Evolutionary conservation across 2,113 vertebrate genomes (phyloP), one percentile per base, ranked within the genome.

Genomic region (Prinia subflava): DNA sequence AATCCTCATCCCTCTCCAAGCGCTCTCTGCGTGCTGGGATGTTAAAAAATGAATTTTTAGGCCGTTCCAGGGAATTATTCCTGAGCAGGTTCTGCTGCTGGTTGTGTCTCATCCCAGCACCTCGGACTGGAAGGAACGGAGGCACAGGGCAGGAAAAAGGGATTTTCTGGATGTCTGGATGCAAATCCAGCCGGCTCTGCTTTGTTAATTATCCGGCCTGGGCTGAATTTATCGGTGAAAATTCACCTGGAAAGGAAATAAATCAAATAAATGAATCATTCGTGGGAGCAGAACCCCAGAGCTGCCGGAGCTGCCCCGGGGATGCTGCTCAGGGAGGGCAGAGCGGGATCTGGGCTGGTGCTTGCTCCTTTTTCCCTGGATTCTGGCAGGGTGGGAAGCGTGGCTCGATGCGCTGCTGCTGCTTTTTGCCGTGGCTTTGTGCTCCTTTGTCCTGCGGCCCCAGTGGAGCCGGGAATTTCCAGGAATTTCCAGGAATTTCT

Each of bases 141-240:
- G 53, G 53, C 53, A 7, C 16, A 18, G 28, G n/a, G 35, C 35
- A 60, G 24, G 28, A 13, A 39, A 39, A 46, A 46, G n/a, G 13
- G 20, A 56, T 22, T n/a, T 56, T 60, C 63, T 68, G 80, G 77
- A 47, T 56, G 55, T 35, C 79, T 44, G 87, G 50, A 60, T 23
- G 10, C n/a, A 20, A 63, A 90, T 69, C 74, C n/a, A 82, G 62
- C 85, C 35, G 70, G 33, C 60, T 83, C 62, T n/a, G 65, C 91
- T 69, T 31, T 13, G 63, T 64, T 53, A 0, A 53, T 65, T 16
- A 21, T 1, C 84, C 57, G 16, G 24, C 4, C 52, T 69, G 0
- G 10, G 33, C 15, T 71, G 82, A 18, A 28, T 63, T 46, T 47
- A 7, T 42, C 67, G 2, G 0, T 15, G 60, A 59, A 81, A 47